Base-by-base conservation (phyloP, 2,888 invertebrate genomes). In the Liposcelis brunnea region DNA sequence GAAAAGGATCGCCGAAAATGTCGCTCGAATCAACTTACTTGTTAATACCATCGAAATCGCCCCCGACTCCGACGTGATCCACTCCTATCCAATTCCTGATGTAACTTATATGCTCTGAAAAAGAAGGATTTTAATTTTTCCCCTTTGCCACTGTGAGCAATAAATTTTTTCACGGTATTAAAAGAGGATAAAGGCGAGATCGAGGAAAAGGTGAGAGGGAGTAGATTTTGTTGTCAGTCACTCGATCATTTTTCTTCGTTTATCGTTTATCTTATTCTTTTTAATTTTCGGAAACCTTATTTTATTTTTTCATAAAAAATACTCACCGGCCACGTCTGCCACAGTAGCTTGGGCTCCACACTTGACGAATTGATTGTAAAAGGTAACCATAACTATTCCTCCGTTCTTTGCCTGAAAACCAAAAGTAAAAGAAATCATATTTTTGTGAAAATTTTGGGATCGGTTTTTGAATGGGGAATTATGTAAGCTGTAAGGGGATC, bases 361-460 rank as follows among this genome's bases (percentile, higher is more conserved):
- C 46, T 57, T 66, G n/a, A 80, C 68, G 57, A 75, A 81, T 43
- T 62, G 63, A 1, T 69, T 70, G 59, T 72, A 79, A 59, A 82
- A 81, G 57, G 78, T 80, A 8, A 81, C 75, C 81, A 81, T 82
- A 2, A 81, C 75, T 21, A 82, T 65, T 2, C 81, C 81, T 19
- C 72, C 69, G 52, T 80, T 81, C 50, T 64, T 61, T 65, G 71
- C 72, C 75, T 77, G 61, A 18, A 62, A 51, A n/a, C 18, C 38
- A 36, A 36, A 36, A 38, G 15, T 19, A 33, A 14, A 12, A 2
- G 31, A 26, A 26, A 26, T n/a, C n/a, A n/a, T n/a, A n/a, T n/a
- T n/a, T n/a, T 4, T 2, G 7, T n/a, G 38, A 35, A n/a, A n/a
- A n/a, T n/a, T n/a, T n/a, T n/a, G n/a, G n/a, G n/a, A n/a, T n/a